Base-by-base conservation (phyloP, 1,140 invertebrate genomes). In the Trachymyrmex septentrionalis region DNA sequence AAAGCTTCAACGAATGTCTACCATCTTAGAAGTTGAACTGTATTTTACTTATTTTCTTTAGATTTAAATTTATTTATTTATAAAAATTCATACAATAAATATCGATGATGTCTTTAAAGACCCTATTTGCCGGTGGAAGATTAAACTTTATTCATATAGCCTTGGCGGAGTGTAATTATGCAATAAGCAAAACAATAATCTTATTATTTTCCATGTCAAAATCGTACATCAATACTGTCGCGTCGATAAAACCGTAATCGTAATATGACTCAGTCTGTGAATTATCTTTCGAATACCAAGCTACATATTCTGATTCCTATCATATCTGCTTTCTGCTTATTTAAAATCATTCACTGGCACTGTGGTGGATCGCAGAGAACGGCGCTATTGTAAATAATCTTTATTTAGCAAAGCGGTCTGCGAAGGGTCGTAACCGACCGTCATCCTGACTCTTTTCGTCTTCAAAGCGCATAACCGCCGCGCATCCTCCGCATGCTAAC, bases 401-500 rank as follows among this genome's bases (percentile, higher is more conserved):
- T 69, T 48, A 75, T 48, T 73, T 19, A n/a, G 34, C 38, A 63
- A 84, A 73, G 27, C 69, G 38, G 66, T 57, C 38, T 55, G 64
- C 34, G 53, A 50, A 16, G n/a, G 38, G 12, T 73, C 24, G 53
- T 61, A 61, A 75, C 53, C 38, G 55, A 48, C 24, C 67, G 38
- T 84, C 38, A 61, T 50, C 27, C n/a, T 57, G 34, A 34, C 55
- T 61, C 38, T 61, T 69, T 63, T 73, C 67, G 71, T 84, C 59
- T 84, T 38, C 55, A 61, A 73, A 84, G 80, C 53, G 66, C 67
- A 59, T 59, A 81, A 71, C 67, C 34, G 59, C 24, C 34, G 66
- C 66, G 78, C 78, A 73, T 84, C 69, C 67, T 84, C 38, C 55
- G 69, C 80, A 61, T 84, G 80, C 80, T 84, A 84, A 84, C 67